Evolutionary conservation across 2,113 vertebrate genomes (phyloP).

Genomic region (Cyanoderma ruficeps): DNA sequence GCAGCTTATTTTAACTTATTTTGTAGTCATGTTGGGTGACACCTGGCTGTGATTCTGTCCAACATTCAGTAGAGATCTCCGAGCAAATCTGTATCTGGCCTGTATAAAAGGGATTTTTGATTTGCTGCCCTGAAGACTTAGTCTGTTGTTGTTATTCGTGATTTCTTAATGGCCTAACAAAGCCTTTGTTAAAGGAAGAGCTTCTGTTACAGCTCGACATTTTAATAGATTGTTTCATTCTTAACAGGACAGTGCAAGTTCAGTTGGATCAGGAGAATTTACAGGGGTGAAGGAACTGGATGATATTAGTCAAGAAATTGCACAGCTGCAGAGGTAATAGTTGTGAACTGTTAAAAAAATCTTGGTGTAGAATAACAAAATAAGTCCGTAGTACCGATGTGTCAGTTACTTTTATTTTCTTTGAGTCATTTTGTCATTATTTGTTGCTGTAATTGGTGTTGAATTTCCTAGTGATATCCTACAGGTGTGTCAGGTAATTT

Average conservation of each 20-base stretch:
- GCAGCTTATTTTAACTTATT: not conserved
- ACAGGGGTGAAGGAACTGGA: constrained; percentile 96
- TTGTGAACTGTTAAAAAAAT: not conserved
- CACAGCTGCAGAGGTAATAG: constrained; percentile 90
- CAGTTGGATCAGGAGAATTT: constrained; percentile 91
- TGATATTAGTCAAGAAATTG: constrained; percentile 95
- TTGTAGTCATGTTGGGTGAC: not conserved
- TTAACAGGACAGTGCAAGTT: constrained; percentile 89
- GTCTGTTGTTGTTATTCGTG: not conserved
- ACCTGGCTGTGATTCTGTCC: not conserved
- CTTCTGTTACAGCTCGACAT: not conserved
- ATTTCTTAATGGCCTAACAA: not conserved
- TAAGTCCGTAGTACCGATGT: not conserved
- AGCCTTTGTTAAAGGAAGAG: not conserved
- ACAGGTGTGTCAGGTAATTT: not conserved
- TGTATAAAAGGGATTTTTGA: not conserved
- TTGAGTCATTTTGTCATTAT: not conserved
- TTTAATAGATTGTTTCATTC: not conserved
- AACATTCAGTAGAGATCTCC: not conserved
- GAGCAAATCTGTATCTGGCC: not conserved
- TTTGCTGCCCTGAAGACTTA: not conserved
- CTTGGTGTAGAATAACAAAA: not conserved
- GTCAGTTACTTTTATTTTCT: not conserved
- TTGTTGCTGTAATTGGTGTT: not conserved
- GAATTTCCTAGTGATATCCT: not conserved